Base-by-base conservation (phyloP, 1,140 invertebrate species). In the Gryon sp. region DNA sequence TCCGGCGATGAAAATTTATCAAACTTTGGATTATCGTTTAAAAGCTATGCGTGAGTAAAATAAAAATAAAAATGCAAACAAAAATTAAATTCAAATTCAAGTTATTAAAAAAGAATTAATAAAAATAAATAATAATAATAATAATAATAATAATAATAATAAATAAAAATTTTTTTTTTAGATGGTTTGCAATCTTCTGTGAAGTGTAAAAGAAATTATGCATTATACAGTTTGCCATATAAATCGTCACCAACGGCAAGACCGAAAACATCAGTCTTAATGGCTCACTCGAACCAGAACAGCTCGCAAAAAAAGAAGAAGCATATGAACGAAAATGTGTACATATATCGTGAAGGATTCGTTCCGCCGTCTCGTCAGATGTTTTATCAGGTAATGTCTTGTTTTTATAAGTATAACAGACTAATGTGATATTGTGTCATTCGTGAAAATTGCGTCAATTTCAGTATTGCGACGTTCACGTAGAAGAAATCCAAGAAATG, bases 11-110 rank as follows among this genome's bases (percentile, higher is more conserved):
- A 93, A 94, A 76, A 92, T 92, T 34, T 97, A 96, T 85, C 97
- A 98, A 87, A 93, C 93, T 7, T 89, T 98, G 18, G 96, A 98
- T 88, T 97, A 95, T 83, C 90, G 96, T 76, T 85, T 96, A 20
- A 91, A 95, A 83, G 90, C 92, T 72, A 90, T 89, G 89, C 91
- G 92, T 92, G 86, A 85, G 83, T 80, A 7, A 26, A 12, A 26
- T 24, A n/a, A 19, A 34, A 26, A 32, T 20, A 2, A 22, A 24
- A 60, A 22, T 24, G n/a, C n/a, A 7, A n/a, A n/a, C n/a, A n/a
- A n/a, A n/a, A 38, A 34, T 11, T 48, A n/a, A n/a, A n/a, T n/a
- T n/a, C n/a, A n/a, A n/a, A n/a, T n/a, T n/a, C n/a, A n/a, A n/a
- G n/a, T n/a, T n/a, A n/a, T n/a, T n/a, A n/a, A n/a, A n/a, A n/a